Percentiles rank a stretch among this genome's conserved stretches.
phyloP scores from a whole-genome alignment of 2,888 invertebrate genomes.

The Eristalis pertinax region DNA sequence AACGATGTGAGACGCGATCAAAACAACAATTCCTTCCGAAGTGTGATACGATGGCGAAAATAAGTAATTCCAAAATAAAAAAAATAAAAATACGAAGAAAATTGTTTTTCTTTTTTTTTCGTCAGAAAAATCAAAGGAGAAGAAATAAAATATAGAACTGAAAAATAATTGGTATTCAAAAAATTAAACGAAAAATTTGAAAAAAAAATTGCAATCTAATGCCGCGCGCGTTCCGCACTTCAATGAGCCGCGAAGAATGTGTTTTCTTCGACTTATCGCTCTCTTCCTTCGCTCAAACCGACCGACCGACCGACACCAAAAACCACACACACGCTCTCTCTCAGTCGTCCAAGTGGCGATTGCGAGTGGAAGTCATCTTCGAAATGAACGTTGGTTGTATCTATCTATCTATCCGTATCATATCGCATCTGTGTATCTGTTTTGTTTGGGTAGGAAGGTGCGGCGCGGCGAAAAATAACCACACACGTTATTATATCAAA shows the following conservation, averaged over 20 bases:
- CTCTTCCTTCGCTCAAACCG: constrained; percentile 46
- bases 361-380: constrained; percentile 7
- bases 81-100: constrained; percentile 21
- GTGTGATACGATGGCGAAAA: neutral
- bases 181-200: constrained; percentile 34
- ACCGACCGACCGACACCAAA: neutral
- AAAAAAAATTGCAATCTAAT: constrained; percentile 72
- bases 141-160: constrained; percentile 7
- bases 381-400: neutral
- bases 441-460: constrained; percentile 50
- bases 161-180: constrained; percentile 15
- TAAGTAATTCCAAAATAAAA: neutral
- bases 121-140: neutral
- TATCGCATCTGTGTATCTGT: constrained; percentile 43
- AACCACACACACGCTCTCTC: constrained; percentile 27
- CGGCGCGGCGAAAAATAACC: constrained; percentile 54
- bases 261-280: constrained; percentile 62
- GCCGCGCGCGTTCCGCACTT: constrained; percentile 74
- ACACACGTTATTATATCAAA: constrained; percentile 12
- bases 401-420: neutral
- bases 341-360: constrained; percentile 5
- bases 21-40: constrained; percentile 28
- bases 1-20: constrained; percentile 36
- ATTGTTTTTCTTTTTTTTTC: neutral
- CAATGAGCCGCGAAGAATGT: constrained; percentile 73